A percentile compares a stretch with the other conserved stretches of the same genome.
phyloP scores from a whole-genome alignment of 2,888 invertebrate genomes.

The Drosophila nigricruria region DNA sequence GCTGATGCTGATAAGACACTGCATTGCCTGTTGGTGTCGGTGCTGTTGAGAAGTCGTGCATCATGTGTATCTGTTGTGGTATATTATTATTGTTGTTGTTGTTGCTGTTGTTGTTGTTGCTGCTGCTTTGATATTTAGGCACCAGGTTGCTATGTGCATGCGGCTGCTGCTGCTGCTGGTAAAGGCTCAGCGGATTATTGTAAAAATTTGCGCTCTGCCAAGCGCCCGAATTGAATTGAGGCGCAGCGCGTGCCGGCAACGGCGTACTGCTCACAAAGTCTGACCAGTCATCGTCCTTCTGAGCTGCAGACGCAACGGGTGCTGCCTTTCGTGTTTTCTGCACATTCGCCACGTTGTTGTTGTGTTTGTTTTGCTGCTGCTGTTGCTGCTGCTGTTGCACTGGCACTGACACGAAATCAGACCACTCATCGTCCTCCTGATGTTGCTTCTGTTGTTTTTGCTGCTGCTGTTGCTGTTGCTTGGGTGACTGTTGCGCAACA shows the following conservation, averaged over 20 bases:
- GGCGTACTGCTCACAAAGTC: slow-evolving; percentile 87
- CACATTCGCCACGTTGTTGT: slow-evolving; percentile 42
- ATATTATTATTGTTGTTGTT: slow-evolving; percentile 62
- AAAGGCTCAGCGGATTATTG: slow-evolving; percentile 83
- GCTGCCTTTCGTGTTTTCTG: slow-evolving; percentile 28
- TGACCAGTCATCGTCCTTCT: slow-evolving; percentile 86
- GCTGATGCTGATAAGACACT: slow-evolving; percentile 57
- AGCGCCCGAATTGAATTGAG: slow-evolving; percentile 84
- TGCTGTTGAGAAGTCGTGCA: slow-evolving; percentile 83
- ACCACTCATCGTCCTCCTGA: slow-evolving; percentile 87
- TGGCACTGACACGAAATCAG: slow-evolving; percentile 86
- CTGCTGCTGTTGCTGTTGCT: slow-evolving; percentile 32
- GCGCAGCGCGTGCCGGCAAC: slow-evolving; percentile 47
- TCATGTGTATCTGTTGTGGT: slow-evolving; percentile 82
- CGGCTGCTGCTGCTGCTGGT: slow-evolving; percentile 75
- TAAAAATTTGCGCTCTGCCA: slow-evolving; percentile 85
- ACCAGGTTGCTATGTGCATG: slow-evolving; percentile 70
- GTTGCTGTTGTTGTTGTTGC: slow-evolving; percentile 49
- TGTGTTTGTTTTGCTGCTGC: slow-evolving; percentile 41
- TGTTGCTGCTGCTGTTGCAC: slow-evolving; percentile 43
- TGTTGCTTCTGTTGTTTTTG: slow-evolving; percentile 30
- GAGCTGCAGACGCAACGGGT: slow-evolving; percentile 19
- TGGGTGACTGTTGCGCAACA: slow-evolving; percentile 64
- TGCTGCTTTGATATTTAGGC: slow-evolving; percentile 59
- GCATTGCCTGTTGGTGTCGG: slow-evolving; percentile 42